A percentile compares a stretch with the other conserved stretches of the same genome.
Evolutionary conservation across 2,113 vertebrate genomes (phyloP).

Genomic region (Tragelaphus buxtoni): DNA sequence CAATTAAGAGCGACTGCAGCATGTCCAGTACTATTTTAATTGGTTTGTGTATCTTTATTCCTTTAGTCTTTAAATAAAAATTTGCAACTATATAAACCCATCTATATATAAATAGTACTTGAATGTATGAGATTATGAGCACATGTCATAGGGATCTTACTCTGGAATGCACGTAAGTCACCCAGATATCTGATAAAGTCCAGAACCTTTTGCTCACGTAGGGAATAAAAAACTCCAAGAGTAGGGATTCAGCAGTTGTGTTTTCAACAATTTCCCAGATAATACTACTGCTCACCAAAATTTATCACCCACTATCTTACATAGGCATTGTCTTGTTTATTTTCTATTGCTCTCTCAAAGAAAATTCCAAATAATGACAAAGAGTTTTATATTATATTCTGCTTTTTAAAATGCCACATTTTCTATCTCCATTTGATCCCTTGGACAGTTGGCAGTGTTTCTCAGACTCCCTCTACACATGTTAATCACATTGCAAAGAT

Average conservation of each 20-base stretch:
- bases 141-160: no score
- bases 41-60: accelerated
- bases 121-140: accelerated
- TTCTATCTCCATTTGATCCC: not conserved
- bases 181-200: accelerated
- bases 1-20: accelerated
- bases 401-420: not conserved
- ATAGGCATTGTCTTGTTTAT: not conserved
- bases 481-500: not conserved
- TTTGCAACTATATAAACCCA: accelerated
- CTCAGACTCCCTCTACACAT: not conserved
- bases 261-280: accelerated
- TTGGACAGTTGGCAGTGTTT: not conserved
- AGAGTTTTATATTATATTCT: not conserved
- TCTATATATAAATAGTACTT: accelerated
- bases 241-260: accelerated
- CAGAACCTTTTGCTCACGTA: accelerated
- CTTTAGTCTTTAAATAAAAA: not conserved
- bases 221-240: accelerated
- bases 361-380: not conserved
- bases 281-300: not conserved
- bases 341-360: not conserved
- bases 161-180: accelerated
- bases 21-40: no score
- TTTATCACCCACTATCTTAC: no score